Evolutionary conservation across 2,888 invertebrate species (phyloP).

Genomic region (Dryadula phaetusa): DNA sequence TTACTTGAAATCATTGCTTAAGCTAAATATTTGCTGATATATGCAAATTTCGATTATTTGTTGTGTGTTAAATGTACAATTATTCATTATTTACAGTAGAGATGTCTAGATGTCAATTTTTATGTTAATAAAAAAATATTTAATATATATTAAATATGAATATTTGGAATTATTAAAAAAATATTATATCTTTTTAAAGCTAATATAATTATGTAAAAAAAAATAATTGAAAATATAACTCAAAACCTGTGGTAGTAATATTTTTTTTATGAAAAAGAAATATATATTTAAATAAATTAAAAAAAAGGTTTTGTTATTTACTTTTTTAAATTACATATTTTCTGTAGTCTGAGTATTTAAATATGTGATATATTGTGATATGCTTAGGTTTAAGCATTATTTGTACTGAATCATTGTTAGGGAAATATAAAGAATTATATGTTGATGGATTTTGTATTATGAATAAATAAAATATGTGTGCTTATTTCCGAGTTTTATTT

Average conservation of each 20-base stretch:
- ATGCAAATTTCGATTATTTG: not conserved
- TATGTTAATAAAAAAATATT: not conserved
- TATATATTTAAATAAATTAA: too few relatives aligned
- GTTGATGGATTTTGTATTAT: constrained; percentile 29
- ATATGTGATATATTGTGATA: constrained; percentile 77
- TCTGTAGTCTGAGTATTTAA: constrained; percentile 63
- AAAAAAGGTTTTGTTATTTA: too few relatives aligned
- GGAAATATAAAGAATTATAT: constrained; percentile 15
- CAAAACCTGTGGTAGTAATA: not conserved
- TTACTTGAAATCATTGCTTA: not conserved
- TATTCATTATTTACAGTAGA: not conserved
- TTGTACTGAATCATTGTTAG: constrained; percentile 45
- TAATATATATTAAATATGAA: not conserved
- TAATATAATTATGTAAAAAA: too few relatives aligned
- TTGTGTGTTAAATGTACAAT: constrained; percentile 12
- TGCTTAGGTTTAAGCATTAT: constrained; percentile 55
- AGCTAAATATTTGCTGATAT: not conserved
- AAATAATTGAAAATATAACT: too few relatives aligned
- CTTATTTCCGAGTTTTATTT: constrained; percentile 19
- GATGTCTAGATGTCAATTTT: not conserved
- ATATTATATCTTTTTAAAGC: too few relatives aligned
- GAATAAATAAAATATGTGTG: constrained; percentile 39
- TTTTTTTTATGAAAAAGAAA: too few relatives aligned
- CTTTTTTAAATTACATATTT: too few relatives aligned
- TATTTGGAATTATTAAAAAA: not conserved